A percentile compares a stretch with the other conserved stretches of the same genome.
Evolutionary conservation across 2,888 invertebrate genomes (phyloP).

Genomic region (Antitype chi): DNA sequence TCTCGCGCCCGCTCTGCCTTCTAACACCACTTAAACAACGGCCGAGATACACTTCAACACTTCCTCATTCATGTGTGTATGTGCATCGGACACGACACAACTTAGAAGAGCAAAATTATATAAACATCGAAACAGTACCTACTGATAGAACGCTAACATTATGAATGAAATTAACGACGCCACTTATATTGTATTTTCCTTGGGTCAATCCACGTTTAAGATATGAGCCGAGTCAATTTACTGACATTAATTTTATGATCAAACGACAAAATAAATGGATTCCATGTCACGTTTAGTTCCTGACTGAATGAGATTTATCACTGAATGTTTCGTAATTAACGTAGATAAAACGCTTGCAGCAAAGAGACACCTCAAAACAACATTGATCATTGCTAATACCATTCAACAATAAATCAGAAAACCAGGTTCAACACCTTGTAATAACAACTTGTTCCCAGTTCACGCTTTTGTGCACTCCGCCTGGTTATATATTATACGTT

Average conservation of each 20-base stretch:
- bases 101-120: constrained; percentile 4
- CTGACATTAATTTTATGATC: constrained; percentile 58
- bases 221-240: constrained; percentile 59
- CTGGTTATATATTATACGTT: constrained; percentile 81
- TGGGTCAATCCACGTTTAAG: constrained; percentile 61
- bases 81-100: constrained; percentile 24
- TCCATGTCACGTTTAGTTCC: constrained; percentile 65
- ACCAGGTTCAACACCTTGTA: constrained; percentile 87
- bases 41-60: constrained; percentile 54
- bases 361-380: constrained; percentile 81
- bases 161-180: constrained; percentile 62
- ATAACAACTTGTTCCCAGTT: constrained; percentile 82
- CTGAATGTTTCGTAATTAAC: constrained; percentile 75
- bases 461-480: constrained; percentile 71
- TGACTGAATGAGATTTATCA: constrained; percentile 69
- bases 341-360: constrained; percentile 78
- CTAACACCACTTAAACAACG: constrained; percentile 59
- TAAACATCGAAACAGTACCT: not conserved
- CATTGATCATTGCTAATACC: constrained; percentile 85
- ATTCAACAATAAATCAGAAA: constrained; percentile 85
- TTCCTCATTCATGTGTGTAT: constrained; percentile 55
- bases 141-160: constrained; percentile 54
- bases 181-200: constrained; percentile 56
- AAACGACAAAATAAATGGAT: constrained; percentile 65
- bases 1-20: constrained; percentile 61